Percentiles rank a stretch among this genome's conserved stretches.
Conservation (phyloP, 2,888 invertebrate species). For the Leptopilina drosophilae region DNA sequence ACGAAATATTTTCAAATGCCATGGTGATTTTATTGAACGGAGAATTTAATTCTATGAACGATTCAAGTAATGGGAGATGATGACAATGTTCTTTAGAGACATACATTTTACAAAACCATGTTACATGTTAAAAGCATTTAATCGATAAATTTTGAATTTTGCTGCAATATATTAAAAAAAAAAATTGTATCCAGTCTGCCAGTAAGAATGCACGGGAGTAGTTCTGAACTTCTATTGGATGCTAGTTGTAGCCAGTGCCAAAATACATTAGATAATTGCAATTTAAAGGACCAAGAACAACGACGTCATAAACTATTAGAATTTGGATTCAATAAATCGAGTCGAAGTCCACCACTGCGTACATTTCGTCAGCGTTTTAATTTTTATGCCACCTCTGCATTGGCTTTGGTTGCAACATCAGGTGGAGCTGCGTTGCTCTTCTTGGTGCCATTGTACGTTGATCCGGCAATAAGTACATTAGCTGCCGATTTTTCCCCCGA, state of each 20-base stretch:
- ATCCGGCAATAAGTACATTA: constrained; percentile 83
- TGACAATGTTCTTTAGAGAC: no score
- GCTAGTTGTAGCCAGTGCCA: constrained; percentile 83
- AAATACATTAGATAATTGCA: constrained; percentile 77
- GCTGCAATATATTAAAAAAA: not conserved
- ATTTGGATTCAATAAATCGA: constrained; percentile 74
- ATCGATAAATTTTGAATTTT: not conserved
- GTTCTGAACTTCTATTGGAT: constrained; percentile 87
- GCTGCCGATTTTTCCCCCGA: constrained; percentile 87
- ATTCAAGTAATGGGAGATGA: no score
- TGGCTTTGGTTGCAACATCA: constrained; percentile 84
- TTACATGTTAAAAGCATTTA: no score
- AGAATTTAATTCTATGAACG: no score
- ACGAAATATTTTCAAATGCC: no score
- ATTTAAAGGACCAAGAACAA: constrained; percentile 72
- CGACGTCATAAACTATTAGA: constrained; percentile 76
- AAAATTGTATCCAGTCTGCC: not conserved
- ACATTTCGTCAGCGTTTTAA: constrained; percentile 84
- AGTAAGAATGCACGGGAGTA: constrained; percentile 83
- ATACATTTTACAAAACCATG: no score
- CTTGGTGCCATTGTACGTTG: constrained; percentile 86
- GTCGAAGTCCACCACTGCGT: constrained; percentile 77
- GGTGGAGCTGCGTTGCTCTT: constrained; percentile 86
- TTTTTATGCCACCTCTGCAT: constrained; percentile 85
- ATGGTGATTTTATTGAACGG: no score